Conservation (phyloP, 2,797 vertebrate genomes). For the Karalla daura region DNA sequence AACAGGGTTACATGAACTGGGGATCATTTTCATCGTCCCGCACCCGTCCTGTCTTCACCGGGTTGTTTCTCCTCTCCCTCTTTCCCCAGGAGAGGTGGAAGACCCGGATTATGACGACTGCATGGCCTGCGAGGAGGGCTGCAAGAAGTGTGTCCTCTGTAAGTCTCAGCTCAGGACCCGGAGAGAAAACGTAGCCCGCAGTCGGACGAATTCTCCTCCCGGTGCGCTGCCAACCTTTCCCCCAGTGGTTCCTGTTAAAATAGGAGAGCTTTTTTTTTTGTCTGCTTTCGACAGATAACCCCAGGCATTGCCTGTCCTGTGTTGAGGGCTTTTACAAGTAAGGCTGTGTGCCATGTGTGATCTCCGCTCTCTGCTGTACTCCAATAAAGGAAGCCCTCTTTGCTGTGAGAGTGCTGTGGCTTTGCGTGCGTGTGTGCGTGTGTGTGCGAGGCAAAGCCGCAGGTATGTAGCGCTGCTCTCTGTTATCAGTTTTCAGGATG, state of each 20-base stretch:
- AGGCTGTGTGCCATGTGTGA: slow-evolving; percentile 80
- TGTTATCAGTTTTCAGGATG: slow-evolving; percentile 86
- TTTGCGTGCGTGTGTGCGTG: slow-evolving; percentile 4
- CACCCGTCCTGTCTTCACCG: neutral
- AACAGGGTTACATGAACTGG: too few species aligned
- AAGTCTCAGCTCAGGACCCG: slow-evolving; percentile 59
- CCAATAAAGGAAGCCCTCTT: slow-evolving; percentile 36
- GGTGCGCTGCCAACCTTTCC: slow-evolving; percentile 25
- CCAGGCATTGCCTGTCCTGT: slow-evolving; percentile 89
- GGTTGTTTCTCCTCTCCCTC: neutral
- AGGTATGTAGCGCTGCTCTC: slow-evolving; percentile 24
- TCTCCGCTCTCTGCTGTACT: slow-evolving; percentile 43
- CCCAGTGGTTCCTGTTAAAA: slow-evolving; percentile 33
- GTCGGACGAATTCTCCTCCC: slow-evolving; percentile 14
- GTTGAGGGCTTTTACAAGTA: slow-evolving; percentile 91
- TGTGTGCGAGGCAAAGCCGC: slow-evolving; percentile 1
- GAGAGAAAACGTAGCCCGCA: slow-evolving; percentile 9
- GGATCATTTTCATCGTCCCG: neutral
- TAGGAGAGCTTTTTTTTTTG: slow-evolving; percentile 61
- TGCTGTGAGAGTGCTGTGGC: slow-evolving; percentile 32
- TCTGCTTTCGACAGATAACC: slow-evolving; percentile 88
- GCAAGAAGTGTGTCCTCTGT: slow-evolving; percentile 89
- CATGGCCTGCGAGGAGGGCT: slow-evolving; percentile 90
- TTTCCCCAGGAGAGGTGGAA: slow-evolving; percentile 87
- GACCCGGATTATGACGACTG: slow-evolving; percentile 89